Conservation (phyloP, 2,113 vertebrate genomes). For the Ceratotherium simum region DNA sequence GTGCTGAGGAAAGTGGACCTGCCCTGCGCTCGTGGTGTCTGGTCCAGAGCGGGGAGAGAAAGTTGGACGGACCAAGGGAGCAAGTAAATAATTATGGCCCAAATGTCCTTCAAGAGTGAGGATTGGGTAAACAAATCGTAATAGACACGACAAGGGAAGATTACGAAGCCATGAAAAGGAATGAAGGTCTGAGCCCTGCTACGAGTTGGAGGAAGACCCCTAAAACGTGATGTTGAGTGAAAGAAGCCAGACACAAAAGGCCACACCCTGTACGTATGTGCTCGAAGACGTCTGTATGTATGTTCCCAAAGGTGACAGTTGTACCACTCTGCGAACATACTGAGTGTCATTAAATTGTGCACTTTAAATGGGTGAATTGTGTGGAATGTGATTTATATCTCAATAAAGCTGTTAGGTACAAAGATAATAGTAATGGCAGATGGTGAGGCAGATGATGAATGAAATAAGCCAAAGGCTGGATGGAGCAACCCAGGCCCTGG, state of each 20-base stretch:
- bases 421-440: accelerated
- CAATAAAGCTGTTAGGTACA: background rate
- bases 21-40: accelerated
- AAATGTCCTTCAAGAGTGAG: accelerated
- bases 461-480: background rate
- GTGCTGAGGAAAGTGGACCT: background rate
- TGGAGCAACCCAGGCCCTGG: accelerated
- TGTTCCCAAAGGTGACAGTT: too few relatives aligned
- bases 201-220: accelerated
- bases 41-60: background rate
- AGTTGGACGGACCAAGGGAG: too few relatives aligned
- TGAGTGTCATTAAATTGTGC: accelerated
- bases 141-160: accelerated
- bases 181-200: accelerated
- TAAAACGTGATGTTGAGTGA: accelerated
- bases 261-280: accelerated
- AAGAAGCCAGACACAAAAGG: background rate
- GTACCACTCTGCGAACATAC: accelerated
- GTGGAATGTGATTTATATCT: background rate
- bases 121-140: background rate
- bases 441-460: background rate
- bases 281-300: background rate
- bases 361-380: accelerated
- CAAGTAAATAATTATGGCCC: accelerated
- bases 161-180: accelerated